Percentiles rank a stretch among this genome's conserved stretches.
Evolutionary conservation across 2,888 invertebrate genomes (phyloP).

Genomic region (Galerucella pusilla): DNA sequence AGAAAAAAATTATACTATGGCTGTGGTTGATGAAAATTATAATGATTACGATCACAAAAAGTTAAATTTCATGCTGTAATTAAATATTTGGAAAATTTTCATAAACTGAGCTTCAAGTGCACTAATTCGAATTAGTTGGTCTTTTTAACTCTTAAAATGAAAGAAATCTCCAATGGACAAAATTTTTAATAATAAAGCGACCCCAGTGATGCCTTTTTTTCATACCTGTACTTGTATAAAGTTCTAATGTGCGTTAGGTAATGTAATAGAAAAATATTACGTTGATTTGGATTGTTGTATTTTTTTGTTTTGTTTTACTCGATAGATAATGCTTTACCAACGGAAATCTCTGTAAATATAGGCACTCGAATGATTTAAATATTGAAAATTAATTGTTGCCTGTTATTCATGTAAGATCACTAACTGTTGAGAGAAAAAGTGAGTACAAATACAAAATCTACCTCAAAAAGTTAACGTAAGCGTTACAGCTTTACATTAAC

Average conservation of each 20-base stretch:
- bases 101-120: too few species aligned
- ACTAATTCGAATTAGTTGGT: too few species aligned
- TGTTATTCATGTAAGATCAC: conserved; percentile 53
- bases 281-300: not conserved
- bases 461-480: conserved; percentile 55
- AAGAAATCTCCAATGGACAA: not conserved
- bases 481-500: conserved; percentile 46
- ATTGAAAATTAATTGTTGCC: conserved; percentile 54
- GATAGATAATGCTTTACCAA: conserved; percentile 27
- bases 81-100: not conserved
- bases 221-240: not conserved
- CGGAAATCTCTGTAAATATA: conserved; percentile 50
- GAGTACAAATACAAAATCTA: conserved; percentile 60
- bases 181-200: not conserved
- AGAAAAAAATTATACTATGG: conserved; percentile 23
- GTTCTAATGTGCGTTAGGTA: not conserved
- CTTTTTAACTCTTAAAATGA: too few species aligned
- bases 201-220: not conserved
- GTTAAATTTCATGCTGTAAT: too few species aligned
- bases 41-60: not conserved
- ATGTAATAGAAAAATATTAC: not conserved
- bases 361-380: conserved; percentile 56
- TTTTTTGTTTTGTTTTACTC: not conserved
- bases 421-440: conserved; percentile 45
- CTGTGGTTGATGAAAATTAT: conserved; percentile 28